A percentile compares a stretch with the other conserved stretches of the same genome.
Conservation (phyloP, 2,888 invertebrate species). For the Watsonalla cultraria region DNA sequence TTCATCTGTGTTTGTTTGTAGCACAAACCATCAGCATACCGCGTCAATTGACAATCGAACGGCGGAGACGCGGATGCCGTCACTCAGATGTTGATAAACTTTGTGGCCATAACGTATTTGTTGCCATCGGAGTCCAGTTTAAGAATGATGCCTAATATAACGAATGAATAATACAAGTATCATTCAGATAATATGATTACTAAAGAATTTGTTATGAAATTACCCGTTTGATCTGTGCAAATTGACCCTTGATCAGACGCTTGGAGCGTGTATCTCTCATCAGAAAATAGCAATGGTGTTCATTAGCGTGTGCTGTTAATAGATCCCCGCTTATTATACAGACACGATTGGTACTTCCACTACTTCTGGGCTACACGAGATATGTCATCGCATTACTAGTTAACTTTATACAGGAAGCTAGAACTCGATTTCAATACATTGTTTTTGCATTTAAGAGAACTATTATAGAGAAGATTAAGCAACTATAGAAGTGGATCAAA, state of each 20-base stretch:
- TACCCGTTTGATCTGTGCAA: slow-evolving; percentile 28
- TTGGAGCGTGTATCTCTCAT: slow-evolving; percentile 12
- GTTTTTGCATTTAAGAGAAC: too few species aligned
- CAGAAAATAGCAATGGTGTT: slow-evolving; percentile 8
- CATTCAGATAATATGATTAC: background rate
- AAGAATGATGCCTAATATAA: background rate
- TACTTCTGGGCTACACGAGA: background rate
- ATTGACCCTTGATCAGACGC: slow-evolving; percentile 29
- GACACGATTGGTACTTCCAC: background rate
- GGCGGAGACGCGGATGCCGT: background rate
- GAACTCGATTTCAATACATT: background rate
- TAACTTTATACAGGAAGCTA: too few species aligned
- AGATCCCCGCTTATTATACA: slow-evolving; percentile 1
- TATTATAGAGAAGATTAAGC: too few species aligned
- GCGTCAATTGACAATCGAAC: slow-evolving; percentile 9
- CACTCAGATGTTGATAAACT: slow-evolving; percentile 12
- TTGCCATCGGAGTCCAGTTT: background rate
- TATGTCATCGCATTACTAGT: background rate
- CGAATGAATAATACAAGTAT: background rate
- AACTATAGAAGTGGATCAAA: background rate
- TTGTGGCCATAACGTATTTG: background rate
- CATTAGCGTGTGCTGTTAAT: slow-evolving; percentile 22
- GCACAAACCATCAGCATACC: slow-evolving; percentile 16
- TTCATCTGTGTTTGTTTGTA: slow-evolving; percentile 25
- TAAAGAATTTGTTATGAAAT: background rate